phyloP scores from a whole-genome alignment of 2,888 invertebrate genomes.

The Drosophila buzzatii region DNA sequence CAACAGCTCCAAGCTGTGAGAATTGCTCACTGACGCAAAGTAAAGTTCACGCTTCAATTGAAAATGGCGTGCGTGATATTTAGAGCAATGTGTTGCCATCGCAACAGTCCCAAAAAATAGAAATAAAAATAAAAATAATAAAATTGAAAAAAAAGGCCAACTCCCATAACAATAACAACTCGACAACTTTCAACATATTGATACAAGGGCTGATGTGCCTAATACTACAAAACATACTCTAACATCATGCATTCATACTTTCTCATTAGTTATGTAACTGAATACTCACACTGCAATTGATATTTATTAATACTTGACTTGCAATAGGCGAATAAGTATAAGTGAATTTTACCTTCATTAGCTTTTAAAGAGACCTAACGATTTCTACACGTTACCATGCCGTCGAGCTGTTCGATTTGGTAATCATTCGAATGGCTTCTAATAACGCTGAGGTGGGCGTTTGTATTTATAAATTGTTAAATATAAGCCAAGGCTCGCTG shows the following conservation, averaged over 20 bases:
- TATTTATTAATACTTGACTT: background rate
- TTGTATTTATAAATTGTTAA: slow-evolving; percentile 72
- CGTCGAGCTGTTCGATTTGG: slow-evolving; percentile 29
- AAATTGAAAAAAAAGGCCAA: slow-evolving; percentile 25
- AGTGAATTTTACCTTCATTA: slow-evolving; percentile 1
- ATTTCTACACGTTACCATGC: slow-evolving; percentile 35
- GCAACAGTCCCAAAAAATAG: slow-evolving; percentile 31
- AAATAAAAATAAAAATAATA: background rate
- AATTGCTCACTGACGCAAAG: slow-evolving; percentile 75
- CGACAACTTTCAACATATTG: slow-evolving; percentile 31
- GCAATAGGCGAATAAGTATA: background rate
- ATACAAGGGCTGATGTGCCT: slow-evolving; percentile 25
- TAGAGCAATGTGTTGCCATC: slow-evolving; percentile 75
- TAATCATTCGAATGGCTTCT: slow-evolving; percentile 51
- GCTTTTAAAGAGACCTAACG: background rate
- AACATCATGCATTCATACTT: no score
- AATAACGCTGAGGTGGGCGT: slow-evolving; percentile 43
- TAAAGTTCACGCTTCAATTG: slow-evolving; percentile 80
- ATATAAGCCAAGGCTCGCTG: slow-evolving; percentile 60
- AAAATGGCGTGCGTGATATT: slow-evolving; percentile 70
- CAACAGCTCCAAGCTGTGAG: slow-evolving; percentile 65
- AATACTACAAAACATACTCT: slow-evolving; percentile 33
- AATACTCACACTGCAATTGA: background rate
- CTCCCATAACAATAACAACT: slow-evolving; percentile 52
- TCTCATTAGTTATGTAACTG: background rate